Conservation (phyloP, 2,888 invertebrate species). For the Parasteatoda lunata region DNA sequence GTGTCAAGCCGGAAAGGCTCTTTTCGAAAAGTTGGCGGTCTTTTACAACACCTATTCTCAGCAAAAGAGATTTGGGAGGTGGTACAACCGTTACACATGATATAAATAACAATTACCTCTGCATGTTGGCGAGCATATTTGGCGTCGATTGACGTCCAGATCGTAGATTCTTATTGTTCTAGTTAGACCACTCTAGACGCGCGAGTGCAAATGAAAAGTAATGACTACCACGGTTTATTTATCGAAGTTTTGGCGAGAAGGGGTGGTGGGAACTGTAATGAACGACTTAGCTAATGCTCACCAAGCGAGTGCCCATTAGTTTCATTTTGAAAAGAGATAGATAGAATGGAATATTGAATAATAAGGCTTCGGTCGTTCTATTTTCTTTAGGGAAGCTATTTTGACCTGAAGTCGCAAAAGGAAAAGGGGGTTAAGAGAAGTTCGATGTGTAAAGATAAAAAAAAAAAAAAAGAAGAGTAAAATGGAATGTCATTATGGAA, state of each 20-base stretch:
- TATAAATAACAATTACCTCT: constrained; percentile 64
- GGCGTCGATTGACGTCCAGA: constrained; percentile 55
- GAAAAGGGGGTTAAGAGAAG: no score
- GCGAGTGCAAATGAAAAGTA: no score
- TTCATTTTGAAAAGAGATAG: constrained; percentile 56
- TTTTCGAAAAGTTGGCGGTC: no score
- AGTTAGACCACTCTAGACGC: no score
- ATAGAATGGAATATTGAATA: constrained; percentile 58
- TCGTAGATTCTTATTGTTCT: constrained; percentile 63
- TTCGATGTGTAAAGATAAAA: no score
- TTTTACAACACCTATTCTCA: no score
- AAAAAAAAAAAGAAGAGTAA: no score
- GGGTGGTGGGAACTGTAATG: constrained; percentile 25
- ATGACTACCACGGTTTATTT: no score
- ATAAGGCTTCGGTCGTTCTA: constrained; percentile 24
- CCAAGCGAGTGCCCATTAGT: constrained; percentile 52
- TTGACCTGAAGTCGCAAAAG: no score
- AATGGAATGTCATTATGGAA: no score
- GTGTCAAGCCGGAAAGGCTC: constrained; percentile 9
- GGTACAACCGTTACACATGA: constrained; percentile 20
- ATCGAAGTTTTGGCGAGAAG: no score
- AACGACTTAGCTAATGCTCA: constrained; percentile 45
- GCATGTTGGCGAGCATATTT: constrained; percentile 30
- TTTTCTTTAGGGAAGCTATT: no score
- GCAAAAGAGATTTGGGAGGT: not conserved